Evolutionary conservation across 2,797 vertebrate genomes (phyloP).

Genomic region (Gambusia yucatana): DNA sequence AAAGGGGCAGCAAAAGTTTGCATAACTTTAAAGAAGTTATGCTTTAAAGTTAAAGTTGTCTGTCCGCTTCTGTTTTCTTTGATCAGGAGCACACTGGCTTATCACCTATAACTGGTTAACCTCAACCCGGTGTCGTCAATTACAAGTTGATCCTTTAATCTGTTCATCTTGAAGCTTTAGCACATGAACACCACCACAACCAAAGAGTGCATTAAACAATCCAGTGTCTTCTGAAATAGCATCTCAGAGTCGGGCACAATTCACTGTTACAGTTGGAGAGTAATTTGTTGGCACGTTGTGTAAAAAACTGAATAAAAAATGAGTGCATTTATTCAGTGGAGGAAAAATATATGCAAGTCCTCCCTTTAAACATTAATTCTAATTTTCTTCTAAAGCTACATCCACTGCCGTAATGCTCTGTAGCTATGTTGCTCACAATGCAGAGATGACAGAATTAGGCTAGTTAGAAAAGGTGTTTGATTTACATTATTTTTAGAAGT

Average conservation of each 20-base stretch:
- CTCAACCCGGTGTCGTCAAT: slow-evolving; percentile 29
- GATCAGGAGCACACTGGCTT: not conserved
- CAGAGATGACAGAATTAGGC: no score
- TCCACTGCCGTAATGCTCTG: no score
- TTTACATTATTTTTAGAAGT: no score
- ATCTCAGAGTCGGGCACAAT: not conserved
- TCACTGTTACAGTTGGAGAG: not conserved
- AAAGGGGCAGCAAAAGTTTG: no score
- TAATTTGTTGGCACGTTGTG: not conserved
- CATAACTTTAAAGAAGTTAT: not conserved
- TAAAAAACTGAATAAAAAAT: not conserved
- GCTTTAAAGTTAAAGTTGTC: no score
- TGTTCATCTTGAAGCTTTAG: slow-evolving; percentile 22
- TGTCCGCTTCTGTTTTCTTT: not conserved
- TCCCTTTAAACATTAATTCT: not conserved
- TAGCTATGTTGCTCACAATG: no score
- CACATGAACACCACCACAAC: slow-evolving; percentile 13
- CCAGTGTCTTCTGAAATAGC: not conserved
- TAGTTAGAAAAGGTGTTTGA: no score
- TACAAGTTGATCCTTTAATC: slow-evolving; percentile 53
- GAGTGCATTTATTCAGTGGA: not conserved
- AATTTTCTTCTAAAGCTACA: no score
- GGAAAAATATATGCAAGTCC: not conserved
- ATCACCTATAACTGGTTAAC: slow-evolving; percentile 11
- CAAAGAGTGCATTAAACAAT: not conserved